Evolutionary conservation across 2,797 vertebrate species (phyloP).

Genomic region (Taeniopygia guttata): DNA sequence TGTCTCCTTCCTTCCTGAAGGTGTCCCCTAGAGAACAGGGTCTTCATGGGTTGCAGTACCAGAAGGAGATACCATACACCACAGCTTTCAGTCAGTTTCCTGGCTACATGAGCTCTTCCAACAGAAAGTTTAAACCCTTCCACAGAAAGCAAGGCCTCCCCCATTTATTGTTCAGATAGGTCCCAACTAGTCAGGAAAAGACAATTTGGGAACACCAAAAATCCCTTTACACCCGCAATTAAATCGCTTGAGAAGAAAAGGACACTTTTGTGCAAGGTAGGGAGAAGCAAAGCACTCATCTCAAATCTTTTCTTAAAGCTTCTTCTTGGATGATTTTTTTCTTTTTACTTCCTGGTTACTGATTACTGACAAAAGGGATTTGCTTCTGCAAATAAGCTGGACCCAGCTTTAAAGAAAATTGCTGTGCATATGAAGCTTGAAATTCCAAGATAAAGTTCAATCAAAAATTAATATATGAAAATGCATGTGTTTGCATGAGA

Average conservation of each 20-base stretch:
- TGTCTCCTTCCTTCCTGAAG: not conserved
- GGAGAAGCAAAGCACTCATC: not conserved
- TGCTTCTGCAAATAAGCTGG: not conserved
- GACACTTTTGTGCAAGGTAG: not conserved
- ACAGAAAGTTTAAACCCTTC: not conserved
- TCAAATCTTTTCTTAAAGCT: not conserved
- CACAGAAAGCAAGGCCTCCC: not conserved
- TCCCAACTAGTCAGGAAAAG: not conserved
- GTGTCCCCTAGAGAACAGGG: too few species aligned
- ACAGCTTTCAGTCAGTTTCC: not conserved
- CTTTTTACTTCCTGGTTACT: not conserved
- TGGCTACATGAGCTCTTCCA: not conserved
- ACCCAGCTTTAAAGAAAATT: not conserved
- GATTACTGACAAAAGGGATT: not conserved
- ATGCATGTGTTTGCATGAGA: not conserved
- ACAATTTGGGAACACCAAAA: not conserved
- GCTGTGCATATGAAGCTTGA: not conserved
- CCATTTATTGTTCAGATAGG: not conserved
- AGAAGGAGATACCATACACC: fast-evolving
- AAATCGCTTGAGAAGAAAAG: not conserved
- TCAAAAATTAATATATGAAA: not conserved
- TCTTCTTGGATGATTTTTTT: not conserved
- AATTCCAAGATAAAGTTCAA: not conserved
- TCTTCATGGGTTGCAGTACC: not conserved
- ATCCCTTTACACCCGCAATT: not conserved